phyloP scores from a whole-genome alignment of 1,140 invertebrate species.

The Planococcus citri region DNA sequence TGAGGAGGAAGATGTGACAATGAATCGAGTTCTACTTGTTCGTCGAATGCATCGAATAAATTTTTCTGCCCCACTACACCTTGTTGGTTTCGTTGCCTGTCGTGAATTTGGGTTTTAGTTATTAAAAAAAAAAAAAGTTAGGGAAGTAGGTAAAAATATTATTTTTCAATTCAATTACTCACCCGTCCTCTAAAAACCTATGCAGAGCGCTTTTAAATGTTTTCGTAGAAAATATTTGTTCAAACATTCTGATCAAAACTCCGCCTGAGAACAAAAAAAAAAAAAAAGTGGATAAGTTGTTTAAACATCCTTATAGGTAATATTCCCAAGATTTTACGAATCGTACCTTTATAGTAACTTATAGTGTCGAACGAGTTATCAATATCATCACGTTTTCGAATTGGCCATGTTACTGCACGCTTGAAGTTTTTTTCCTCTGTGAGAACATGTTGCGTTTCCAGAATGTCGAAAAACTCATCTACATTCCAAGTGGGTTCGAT shows the following conservation, averaged over 20 bases:
- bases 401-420: slow-evolving; percentile 66
- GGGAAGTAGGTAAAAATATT: too few relatives aligned
- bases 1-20: neutral
- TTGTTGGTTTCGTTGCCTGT: too few relatives aligned
- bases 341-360: slow-evolving; percentile 75
- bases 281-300: too few relatives aligned
- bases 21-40: neutral
- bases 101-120: slow-evolving; percentile 20
- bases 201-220: slow-evolving; percentile 41
- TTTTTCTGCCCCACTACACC: slow-evolving; percentile 15
- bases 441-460: slow-evolving; percentile 37
- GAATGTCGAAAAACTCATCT: slow-evolving; percentile 37
- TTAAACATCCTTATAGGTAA: too few relatives aligned
- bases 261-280: slow-evolving; percentile 32
- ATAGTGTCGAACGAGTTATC: slow-evolving; percentile 87
- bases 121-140: slow-evolving; percentile 1
- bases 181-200: neutral
- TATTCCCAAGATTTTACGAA: slow-evolving; percentile 20
- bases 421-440: slow-evolving; percentile 43
- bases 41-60: neutral
- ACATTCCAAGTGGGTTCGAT: slow-evolving; percentile 32
- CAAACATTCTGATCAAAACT: slow-evolving; percentile 60
- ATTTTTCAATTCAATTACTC: neutral
- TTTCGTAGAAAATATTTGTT: slow-evolving; percentile 49
- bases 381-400: slow-evolving; percentile 78